Conservation (phyloP, 1,140 invertebrate genomes). For the Drosophila tropicalis region DNA sequence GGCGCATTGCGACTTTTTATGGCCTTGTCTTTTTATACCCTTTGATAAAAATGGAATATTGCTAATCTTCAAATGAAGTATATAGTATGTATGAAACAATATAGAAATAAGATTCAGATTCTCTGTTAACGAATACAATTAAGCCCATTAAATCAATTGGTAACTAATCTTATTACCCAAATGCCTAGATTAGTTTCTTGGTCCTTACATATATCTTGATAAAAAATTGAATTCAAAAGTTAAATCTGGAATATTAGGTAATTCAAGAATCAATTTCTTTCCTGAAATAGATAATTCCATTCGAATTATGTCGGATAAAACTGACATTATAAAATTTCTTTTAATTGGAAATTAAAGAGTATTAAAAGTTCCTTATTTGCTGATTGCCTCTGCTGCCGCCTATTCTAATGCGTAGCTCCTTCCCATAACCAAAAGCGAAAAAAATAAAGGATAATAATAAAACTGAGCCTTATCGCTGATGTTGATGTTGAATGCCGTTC, state of each 20-base stretch:
- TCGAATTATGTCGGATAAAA: too few relatives aligned
- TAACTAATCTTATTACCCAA: too few relatives aligned
- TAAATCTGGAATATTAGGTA: too few relatives aligned
- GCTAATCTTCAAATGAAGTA: too few relatives aligned
- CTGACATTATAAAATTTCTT: too few relatives aligned
- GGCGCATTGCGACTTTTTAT: conserved; percentile 81
- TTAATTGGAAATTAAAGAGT: conserved; percentile 14
- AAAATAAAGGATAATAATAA: conserved; percentile 79
- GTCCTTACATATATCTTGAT: too few relatives aligned
- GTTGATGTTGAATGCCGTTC: conserved; percentile 67
- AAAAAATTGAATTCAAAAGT: too few relatives aligned
- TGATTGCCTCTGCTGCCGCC: conserved; percentile 54
- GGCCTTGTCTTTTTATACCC: conserved; percentile 71
- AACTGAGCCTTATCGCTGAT: conserved; percentile 75
- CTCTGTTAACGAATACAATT: background rate
- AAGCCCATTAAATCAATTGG: background rate
- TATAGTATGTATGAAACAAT: background rate
- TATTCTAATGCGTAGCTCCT: conserved; percentile 72
- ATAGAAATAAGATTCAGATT: background rate
- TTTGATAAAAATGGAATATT: conserved; percentile 25
- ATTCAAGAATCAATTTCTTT: too few relatives aligned
- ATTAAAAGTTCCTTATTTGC: background rate
- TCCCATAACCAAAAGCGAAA: conserved; percentile 47
- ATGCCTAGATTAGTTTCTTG: too few relatives aligned
- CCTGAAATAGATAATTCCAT: too few relatives aligned